phyloP scores from a whole-genome alignment of 1,140 invertebrate species.

The Trinorchestia longiramus region DNA sequence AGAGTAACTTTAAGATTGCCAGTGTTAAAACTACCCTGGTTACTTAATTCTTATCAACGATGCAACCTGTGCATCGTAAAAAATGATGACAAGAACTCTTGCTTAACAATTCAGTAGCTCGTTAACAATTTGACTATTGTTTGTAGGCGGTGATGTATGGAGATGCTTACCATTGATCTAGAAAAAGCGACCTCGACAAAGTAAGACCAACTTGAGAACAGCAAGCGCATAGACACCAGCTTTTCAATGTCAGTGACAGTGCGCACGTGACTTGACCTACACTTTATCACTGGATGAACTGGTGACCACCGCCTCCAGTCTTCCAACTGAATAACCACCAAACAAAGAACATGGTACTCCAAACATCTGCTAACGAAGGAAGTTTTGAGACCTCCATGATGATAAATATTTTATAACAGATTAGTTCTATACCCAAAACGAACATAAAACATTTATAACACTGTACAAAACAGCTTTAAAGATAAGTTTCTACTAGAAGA shows the following conservation, averaged over 20 bases:
- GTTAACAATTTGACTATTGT: neutral
- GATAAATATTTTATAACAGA: neutral
- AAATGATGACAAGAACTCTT: neutral
- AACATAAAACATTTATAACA: neutral
- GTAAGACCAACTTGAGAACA: neutral
- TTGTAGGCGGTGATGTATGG: neutral
- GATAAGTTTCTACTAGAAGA: neutral
- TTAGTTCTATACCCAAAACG: neutral
- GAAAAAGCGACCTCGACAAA: conserved; percentile 36
- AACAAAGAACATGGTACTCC: neutral
- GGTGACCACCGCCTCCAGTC: neutral
- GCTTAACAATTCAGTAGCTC: neutral
- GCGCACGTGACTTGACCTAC: neutral
- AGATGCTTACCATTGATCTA: neutral
- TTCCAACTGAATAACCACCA: neutral
- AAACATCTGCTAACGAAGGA: neutral
- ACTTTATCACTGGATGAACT: neutral
- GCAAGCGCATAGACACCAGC: neutral
- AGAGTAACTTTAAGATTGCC: neutral
- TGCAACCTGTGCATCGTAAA: neutral
- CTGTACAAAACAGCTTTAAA: neutral
- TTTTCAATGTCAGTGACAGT: conserved; percentile 15
- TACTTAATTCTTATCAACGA: neutral
- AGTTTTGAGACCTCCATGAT: neutral
- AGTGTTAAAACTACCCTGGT: neutral